phyloP scores from a whole-genome alignment of 2,888 invertebrate genomes.

The Cheilosia variabilis region DNA sequence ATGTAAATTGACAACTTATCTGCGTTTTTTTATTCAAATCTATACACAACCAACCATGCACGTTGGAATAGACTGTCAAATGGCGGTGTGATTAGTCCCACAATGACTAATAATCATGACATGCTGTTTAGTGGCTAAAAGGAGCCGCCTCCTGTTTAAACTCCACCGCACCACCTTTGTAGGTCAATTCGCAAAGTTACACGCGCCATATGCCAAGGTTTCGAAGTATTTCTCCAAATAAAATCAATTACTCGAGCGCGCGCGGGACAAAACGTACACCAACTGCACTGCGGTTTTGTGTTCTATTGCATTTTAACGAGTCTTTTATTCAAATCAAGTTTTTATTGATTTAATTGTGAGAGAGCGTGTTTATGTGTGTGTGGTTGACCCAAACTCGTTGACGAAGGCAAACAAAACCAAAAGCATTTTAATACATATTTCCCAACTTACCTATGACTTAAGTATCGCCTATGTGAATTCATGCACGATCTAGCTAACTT shows the following conservation, averaged over 20 bases:
- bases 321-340: slow-evolving; percentile 40
- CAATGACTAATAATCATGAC: not conserved
- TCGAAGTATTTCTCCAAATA: not conserved
- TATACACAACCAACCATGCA: not conserved
- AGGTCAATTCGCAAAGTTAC: slow-evolving; percentile 10
- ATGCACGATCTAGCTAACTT: slow-evolving; percentile 91
- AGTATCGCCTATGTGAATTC: slow-evolving; percentile 93
- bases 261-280: not conserved
- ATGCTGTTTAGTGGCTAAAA: not conserved
- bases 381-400: slow-evolving; percentile 11
- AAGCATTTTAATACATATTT: not conserved
- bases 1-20: not conserved
- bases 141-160: not conserved
- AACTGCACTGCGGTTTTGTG: slow-evolving; percentile 62
- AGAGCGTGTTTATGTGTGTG: slow-evolving; percentile 4
- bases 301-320: slow-evolving; percentile 21
- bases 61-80: not conserved
- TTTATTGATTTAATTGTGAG: slow-evolving; percentile 50
- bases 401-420: not conserved
- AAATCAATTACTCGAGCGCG: slow-evolving; percentile 15
- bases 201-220: not conserved
- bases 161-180: not conserved
- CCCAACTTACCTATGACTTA: slow-evolving; percentile 90
- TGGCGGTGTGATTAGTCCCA: not conserved
- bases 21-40: not conserved